Percentiles rank a stretch among this genome's conserved stretches.
Evolutionary conservation across 2,797 vertebrate species (phyloP).

Genomic region (Pempheris klunzingeri): DNA sequence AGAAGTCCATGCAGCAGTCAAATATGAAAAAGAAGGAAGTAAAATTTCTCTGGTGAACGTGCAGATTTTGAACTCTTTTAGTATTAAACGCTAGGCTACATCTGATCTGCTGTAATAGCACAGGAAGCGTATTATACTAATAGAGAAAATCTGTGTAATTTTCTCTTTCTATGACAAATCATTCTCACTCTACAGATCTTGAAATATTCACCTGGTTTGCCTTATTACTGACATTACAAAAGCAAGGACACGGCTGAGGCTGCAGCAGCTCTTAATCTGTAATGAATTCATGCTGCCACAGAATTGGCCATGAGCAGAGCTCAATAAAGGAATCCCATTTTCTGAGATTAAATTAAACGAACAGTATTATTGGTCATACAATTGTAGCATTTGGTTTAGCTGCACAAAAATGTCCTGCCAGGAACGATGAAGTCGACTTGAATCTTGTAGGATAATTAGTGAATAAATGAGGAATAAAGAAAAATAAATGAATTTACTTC

Average conservation of each 20-base stretch:
- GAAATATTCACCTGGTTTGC: constrained; percentile 37
- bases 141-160: constrained; percentile 18
- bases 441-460: no score
- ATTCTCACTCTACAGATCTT: constrained; percentile 11
- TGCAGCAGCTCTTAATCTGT: constrained; percentile 26
- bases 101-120: constrained; percentile 29
- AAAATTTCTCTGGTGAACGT: not conserved
- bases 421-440: not conserved
- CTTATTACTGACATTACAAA: constrained; percentile 21
- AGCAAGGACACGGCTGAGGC: constrained; percentile 8
- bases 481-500: not conserved
- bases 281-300: constrained; percentile 27
- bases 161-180: constrained; percentile 33
- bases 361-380: not conserved
- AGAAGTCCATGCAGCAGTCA: not conserved
- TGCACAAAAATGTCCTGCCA: not conserved
- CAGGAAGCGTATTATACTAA: constrained; percentile 36
- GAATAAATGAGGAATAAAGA: no score
- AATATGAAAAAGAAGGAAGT: not conserved
- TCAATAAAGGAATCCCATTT: constrained; percentile 16
- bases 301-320: constrained; percentile 1
- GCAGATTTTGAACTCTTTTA: not conserved
- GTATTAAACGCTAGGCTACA: constrained; percentile 16
- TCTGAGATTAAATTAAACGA: constrained; percentile 16
- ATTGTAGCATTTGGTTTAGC: not conserved